phyloP scores from a whole-genome alignment of 1,140 invertebrate genomes.

The Heliconius eleuchia region DNA sequence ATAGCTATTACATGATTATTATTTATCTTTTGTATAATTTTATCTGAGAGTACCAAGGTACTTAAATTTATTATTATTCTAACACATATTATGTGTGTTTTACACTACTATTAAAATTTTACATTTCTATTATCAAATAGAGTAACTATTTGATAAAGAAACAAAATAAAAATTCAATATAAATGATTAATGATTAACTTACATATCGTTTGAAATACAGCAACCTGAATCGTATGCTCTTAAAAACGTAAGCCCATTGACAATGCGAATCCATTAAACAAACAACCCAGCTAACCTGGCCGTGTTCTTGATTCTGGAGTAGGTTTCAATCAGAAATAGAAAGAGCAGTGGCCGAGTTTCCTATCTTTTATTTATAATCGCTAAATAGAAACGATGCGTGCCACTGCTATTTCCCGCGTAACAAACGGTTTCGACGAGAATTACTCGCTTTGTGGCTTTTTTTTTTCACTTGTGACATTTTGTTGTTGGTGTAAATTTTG shows the following conservation, averaged over 20 bases:
- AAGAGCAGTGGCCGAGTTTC: constrained; percentile 66
- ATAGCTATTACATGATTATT: neutral
- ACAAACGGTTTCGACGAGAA: constrained; percentile 47
- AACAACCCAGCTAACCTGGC: constrained; percentile 53
- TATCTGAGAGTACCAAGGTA: neutral
- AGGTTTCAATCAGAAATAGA: constrained; percentile 66
- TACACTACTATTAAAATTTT: neutral
- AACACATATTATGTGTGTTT: neutral
- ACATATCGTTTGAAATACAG: constrained; percentile 49
- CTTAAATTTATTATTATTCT: neutral
- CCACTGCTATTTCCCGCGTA: constrained; percentile 55
- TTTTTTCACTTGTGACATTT: constrained; percentile 25
- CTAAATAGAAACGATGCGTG: constrained; percentile 54
- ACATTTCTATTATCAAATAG: too few relatives aligned
- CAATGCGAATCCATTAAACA: constrained; percentile 48
- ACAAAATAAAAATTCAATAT: neutral
- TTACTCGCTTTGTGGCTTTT: constrained; percentile 36
- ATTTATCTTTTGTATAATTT: neutral
- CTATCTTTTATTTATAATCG: constrained; percentile 70
- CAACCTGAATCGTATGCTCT: constrained; percentile 46
- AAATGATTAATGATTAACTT: constrained; percentile 37
- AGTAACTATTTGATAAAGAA: too few relatives aligned
- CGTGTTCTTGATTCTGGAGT: constrained; percentile 63
- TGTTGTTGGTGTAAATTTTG: constrained; percentile 26
- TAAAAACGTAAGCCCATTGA: constrained; percentile 55